A percentile compares a stretch with the other conserved stretches of the same genome.
Evolutionary conservation across 1,140 invertebrate genomes (phyloP).

Genomic region (Drosophila bocki): DNA sequence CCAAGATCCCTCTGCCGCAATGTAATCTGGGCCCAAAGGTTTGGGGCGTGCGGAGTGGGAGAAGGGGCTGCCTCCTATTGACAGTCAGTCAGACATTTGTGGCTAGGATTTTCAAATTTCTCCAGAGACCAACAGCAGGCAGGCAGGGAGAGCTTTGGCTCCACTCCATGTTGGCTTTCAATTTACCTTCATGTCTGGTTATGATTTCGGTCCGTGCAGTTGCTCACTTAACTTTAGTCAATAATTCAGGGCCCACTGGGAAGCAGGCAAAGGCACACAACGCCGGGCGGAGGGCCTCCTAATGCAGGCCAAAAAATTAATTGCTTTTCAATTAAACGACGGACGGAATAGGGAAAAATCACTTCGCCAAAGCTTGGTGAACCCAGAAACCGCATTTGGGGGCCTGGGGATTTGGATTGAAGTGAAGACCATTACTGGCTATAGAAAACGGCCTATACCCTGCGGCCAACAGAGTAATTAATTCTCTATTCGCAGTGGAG

Average conservation of each 20-base stretch:
- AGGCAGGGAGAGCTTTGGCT: slow-evolving; percentile 1
- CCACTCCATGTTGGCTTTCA: slow-evolving; percentile 55
- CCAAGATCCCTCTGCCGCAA: slow-evolving; percentile 38
- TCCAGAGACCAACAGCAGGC: slow-evolving; percentile 51
- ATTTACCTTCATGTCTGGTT: slow-evolving; percentile 51
- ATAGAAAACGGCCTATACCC: slow-evolving; percentile 7
- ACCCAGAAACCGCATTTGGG: slow-evolving; percentile 26
- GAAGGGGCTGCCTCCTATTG: slow-evolving; percentile 31
- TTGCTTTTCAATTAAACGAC: slow-evolving; percentile 76
- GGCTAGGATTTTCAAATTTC: slow-evolving; percentile 70
- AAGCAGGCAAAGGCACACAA: background rate
- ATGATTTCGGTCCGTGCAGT: slow-evolving; percentile 41
- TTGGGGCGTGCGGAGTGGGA: background rate
- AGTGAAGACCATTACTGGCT: slow-evolving; percentile 19
- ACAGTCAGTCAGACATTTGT: slow-evolving; percentile 54
- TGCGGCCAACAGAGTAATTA: slow-evolving; percentile 41
- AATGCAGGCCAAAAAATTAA: slow-evolving; percentile 69
- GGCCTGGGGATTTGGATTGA: slow-evolving; percentile 34
- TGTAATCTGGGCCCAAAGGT: slow-evolving; percentile 53
- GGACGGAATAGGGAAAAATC: slow-evolving; percentile 23
- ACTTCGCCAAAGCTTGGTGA: slow-evolving; percentile 5
- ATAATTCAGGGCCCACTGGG: slow-evolving; percentile 51
- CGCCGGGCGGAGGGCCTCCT: slow-evolving; percentile 1
- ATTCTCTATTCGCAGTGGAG: slow-evolving; percentile 40
- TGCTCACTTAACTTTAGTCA: slow-evolving; percentile 55